phyloP scores from a whole-genome alignment of 2,797 vertebrate species.

The Danio tinwini region DNA sequence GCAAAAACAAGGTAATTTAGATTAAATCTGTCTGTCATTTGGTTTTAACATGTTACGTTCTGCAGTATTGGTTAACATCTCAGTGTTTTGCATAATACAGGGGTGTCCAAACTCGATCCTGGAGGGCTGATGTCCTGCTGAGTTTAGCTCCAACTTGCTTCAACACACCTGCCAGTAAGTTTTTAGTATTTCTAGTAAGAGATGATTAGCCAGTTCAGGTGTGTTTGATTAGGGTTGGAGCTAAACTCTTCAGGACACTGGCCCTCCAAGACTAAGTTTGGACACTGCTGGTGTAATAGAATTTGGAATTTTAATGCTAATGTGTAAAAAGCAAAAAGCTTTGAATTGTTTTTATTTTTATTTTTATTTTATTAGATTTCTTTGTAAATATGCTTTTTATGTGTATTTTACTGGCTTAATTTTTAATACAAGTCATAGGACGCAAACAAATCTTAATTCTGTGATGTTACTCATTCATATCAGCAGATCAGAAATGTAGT shows the following conservation, averaged over 20 bases:
- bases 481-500: not conserved
- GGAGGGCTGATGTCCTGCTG: too few relatives aligned
- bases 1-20: not conserved
- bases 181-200: too few relatives aligned
- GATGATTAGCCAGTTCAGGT: too few relatives aligned
- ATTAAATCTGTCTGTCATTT: not conserved
- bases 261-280: too few relatives aligned
- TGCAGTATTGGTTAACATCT: not conserved
- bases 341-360: not conserved
- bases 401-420: constrained; percentile 2
- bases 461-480: not conserved
- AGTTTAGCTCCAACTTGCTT: too few relatives aligned
- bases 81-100: not conserved
- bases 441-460: not conserved
- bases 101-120: too few relatives aligned
- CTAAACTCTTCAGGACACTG: too few relatives aligned
- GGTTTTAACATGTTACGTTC: not conserved
- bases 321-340: not conserved
- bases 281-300: not conserved
- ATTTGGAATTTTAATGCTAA: not conserved
- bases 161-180: too few relatives aligned
- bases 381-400: constrained; percentile 2
- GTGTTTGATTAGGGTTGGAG: too few relatives aligned
- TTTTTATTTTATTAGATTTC: not conserved
- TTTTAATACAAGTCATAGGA: constrained; percentile 17